These are phyloP conservation scores for Dynastes hyllus DNA, from an alignment of 2,888 invertebrate genomes.

Conservation along the genomic window DNA sequence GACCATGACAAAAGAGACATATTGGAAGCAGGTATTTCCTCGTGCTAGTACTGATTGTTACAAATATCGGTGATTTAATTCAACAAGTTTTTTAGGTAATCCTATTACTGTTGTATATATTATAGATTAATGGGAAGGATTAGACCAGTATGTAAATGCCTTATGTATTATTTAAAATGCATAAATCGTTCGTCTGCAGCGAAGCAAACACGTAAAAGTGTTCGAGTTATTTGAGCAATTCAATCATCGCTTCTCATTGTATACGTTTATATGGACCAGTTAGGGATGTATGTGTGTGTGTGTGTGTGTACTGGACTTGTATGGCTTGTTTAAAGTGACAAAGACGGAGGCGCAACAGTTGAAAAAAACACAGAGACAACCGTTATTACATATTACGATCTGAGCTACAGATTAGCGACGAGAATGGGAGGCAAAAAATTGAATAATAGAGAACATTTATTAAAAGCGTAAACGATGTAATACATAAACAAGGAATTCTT, in stretches of 20 bases:
- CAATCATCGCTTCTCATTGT: neutral
- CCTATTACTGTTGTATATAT: conserved; percentile 45
- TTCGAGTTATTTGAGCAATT: conserved; percentile 21
- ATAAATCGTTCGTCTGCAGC: conserved; percentile 39
- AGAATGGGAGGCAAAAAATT: conserved; percentile 16
- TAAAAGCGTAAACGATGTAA: conserved; percentile 12
- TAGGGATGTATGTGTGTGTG: conserved; percentile 23
- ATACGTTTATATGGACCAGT: conserved; percentile 32
- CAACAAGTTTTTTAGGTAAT: conserved; percentile 43
- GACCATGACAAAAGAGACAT: conserved; percentile 24
- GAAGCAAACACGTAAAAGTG: conserved; percentile 23
- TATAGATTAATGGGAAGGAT: conserved; percentile 44
- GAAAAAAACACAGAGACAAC: conserved; percentile 30
- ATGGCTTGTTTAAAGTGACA: conserved; percentile 2
- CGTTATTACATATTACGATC: conserved; percentile 40
- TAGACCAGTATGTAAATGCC: conserved; percentile 42
- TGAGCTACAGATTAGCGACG: conserved; percentile 22
- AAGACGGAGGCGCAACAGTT: conserved; percentile 14
- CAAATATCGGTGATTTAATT: conserved; percentile 42
- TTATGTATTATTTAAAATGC: conserved; percentile 42
- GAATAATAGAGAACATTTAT: conserved; percentile 30
- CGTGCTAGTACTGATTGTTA: conserved; percentile 39
- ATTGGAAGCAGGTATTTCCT: conserved; percentile 14
- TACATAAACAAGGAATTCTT: neutral
- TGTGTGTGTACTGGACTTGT: neutral